phyloP scores from a whole-genome alignment of 2,113 vertebrate genomes.

The Dendropsophus ebraccatus region DNA sequence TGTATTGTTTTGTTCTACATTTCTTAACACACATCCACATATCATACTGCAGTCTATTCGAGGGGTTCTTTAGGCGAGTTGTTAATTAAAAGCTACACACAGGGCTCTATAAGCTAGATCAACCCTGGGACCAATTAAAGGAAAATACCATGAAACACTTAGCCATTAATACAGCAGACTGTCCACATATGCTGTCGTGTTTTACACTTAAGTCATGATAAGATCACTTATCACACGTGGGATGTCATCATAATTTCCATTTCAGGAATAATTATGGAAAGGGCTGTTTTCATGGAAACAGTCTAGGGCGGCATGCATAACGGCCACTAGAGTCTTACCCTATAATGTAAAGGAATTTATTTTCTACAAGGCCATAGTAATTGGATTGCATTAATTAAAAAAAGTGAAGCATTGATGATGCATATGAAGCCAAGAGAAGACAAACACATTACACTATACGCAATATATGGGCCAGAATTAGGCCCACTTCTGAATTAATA shows the following conservation, averaged over 20 bases:
- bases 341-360: not conserved
- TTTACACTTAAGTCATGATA: constrained; percentile 66
- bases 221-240: constrained; percentile 64
- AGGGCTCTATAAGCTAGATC: constrained; percentile 70
- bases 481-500: no score
- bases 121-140: constrained; percentile 77
- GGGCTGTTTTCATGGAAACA: not conserved
- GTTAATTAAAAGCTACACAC: constrained; percentile 74
- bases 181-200: constrained; percentile 68
- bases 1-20: constrained; percentile 65
- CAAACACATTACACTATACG: no score
- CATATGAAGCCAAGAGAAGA: not conserved
- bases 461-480: no score
- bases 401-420: not conserved
- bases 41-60: constrained; percentile 69
- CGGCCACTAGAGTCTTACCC: not conserved
- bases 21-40: constrained; percentile 64
- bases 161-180: constrained; percentile 67
- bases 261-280: constrained; percentile 57
- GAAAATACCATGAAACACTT: constrained; percentile 71
- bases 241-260: constrained; percentile 40
- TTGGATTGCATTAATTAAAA: not conserved
- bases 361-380: not conserved
- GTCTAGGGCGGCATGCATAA: not conserved
- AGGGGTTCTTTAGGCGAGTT: constrained; percentile 71